Base-by-base conservation (phyloP, 1,140 invertebrate species). In the Holcopasites calliopsidis region DNA sequence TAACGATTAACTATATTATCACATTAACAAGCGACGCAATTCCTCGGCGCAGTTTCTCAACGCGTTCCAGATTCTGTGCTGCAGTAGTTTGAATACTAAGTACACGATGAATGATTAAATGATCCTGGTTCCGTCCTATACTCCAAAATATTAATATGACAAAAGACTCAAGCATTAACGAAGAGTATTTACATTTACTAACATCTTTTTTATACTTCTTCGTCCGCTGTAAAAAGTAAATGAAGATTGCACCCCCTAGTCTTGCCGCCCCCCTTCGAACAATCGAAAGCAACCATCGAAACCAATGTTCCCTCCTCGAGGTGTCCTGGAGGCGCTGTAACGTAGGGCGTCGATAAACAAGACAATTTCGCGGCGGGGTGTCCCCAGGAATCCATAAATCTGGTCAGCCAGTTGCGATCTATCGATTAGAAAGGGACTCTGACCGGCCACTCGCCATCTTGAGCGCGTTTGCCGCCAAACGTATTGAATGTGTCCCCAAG, bases 401-500 rank as follows among this genome's bases (percentile, higher is more conserved):
- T 60, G 21, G 49, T 40, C 62, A 38, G 47, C 13, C 47, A 33
- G 21, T 49, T 60, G 47, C 61, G 72, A 74, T 80, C 60, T 58
- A 47, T 58, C 65, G 79, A 82, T 82, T 82, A 82, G 79, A 80
- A 65, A 13, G 16, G 16, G 23, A 57, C 64, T 54, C 57, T 76
- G 55, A 79, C 70, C 75, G 78, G 60, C 5, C 13, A 77, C 76
- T 82, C 79, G 81, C 81, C 79, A 83, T 83, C 81, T 83, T 82
- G 81, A 71, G 82, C 57, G 60, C 66, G 79, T 83, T 82, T 83
- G 79, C 81, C 80, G 44, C 70, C 81, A 79, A 83, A 82, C 81
- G 81, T n/a, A 83, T 83, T 82, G 80, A 83, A 83, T 83, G 80
- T 82, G 74, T 83, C 80, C 80, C 80, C 80, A 83, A 83, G 80